Base-by-base conservation (phyloP, 2,113 vertebrate genomes). In the Orthonyx spaldingii region DNA sequence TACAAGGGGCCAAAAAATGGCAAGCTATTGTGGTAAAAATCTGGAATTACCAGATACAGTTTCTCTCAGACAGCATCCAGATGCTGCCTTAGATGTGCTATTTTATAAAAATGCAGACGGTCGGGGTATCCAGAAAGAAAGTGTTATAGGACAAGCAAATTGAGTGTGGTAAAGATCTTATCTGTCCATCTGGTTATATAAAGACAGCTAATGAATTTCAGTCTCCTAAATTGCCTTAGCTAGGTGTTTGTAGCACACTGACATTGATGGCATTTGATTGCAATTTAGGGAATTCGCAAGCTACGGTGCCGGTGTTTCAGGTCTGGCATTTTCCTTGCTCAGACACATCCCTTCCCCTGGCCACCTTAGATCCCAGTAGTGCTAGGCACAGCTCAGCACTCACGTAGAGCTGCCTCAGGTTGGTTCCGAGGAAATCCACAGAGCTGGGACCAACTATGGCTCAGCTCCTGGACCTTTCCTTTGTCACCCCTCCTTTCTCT, bases 181-280 rank as follows among this genome's bases (percentile, higher is more conserved):
- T 92, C 90, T 90, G 63, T 74, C 87, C 80, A 86, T 57, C 64
- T 86, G 88, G 60, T 93, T 84, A 75, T 92, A 92, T 95, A 90
- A 92, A 97, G 75, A 39, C 59, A 88, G 21, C 64, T 86, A 84
- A 96, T 90, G 87, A 93, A 93, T 95, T 84, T 90, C 85, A 84
- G 35, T 41, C 89, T 87, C 39, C 42, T 94, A 60, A 97, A 81
- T 35, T 24, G 22, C 85, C 78, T 70, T 79, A 52, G 50, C 66
- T 50, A 44, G 52, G 63, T 60, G 66, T 92, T 92, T 90, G 71
- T 88, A 85, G 60, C 70, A 28, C 66, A n/a, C 47, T 64, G 82
- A 37, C 63, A 44, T 14, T 24, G 32, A 55, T 66, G 64, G 68
- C 52, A 94, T 78, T 82, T 93, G 75, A 46, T 59, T 60, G 71